phyloP scores from a whole-genome alignment of 2,888 invertebrate genomes.

The Noctua pronuba region DNA sequence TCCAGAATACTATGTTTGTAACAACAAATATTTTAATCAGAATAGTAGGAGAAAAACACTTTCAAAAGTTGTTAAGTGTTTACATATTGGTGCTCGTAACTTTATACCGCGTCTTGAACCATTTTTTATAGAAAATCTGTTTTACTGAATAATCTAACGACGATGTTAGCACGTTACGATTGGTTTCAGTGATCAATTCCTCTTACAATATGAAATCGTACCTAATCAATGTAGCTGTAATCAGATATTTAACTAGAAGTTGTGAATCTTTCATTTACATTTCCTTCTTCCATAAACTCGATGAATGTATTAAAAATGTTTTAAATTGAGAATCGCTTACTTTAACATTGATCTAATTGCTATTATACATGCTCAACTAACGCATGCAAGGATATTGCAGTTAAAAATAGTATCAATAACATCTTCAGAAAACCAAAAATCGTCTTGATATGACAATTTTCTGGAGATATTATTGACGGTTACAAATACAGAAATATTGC shows the following conservation, averaged over 20 bases:
- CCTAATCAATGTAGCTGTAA: not conserved
- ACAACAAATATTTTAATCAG: too few species aligned
- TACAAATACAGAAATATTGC: constrained; percentile 47
- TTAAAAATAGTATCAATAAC: constrained; percentile 53
- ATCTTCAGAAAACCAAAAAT: constrained; percentile 52
- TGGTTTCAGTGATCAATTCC: not conserved
- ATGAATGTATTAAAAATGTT: constrained; percentile 64
- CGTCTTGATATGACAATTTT: constrained; percentile 17
- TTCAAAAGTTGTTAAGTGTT: too few species aligned
- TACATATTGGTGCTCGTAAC: too few species aligned
- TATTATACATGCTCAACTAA: constrained; percentile 75
- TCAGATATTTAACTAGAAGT: not conserved
- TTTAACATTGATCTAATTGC: constrained; percentile 68
- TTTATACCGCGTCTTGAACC: not conserved
- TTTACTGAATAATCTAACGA: not conserved
- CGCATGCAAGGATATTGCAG: constrained; percentile 66
- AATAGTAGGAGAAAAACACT: too few species aligned
- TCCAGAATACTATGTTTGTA: too few species aligned
- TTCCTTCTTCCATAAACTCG: constrained; percentile 58
- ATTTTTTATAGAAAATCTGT: not conserved
- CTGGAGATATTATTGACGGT: constrained; percentile 41
- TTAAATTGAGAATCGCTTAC: constrained; percentile 68
- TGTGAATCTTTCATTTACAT: not conserved
- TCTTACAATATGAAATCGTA: too few species aligned
- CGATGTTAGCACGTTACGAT: not conserved